These are phyloP conservation scores for Reinhardtius hippoglossoides DNA, from an alignment of 2,113 vertebrate species.

Conservation along the genomic window DNA sequence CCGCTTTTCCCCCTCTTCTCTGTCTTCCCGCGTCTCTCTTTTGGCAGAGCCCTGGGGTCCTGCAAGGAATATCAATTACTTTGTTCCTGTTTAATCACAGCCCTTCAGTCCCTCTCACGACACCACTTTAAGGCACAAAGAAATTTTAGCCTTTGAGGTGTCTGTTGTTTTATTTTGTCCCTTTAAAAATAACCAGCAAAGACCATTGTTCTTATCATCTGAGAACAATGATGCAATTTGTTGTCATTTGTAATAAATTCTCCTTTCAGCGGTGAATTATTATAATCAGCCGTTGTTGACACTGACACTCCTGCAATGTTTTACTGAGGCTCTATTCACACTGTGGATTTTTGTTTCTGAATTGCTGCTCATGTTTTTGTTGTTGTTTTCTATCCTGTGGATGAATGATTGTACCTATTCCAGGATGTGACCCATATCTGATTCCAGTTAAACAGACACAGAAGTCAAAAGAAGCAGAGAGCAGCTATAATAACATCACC, in stretches of 20 bases:
- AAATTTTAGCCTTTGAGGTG: slow-evolving; percentile 39
- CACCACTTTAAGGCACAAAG: slow-evolving; percentile 29
- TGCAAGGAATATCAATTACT: slow-evolving; percentile 83
- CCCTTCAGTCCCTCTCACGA: slow-evolving; percentile 41
- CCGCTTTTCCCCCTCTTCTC: slow-evolving; percentile 60
- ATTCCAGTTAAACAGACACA: slow-evolving; percentile 44
- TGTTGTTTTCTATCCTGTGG: background rate
- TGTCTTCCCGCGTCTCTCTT: slow-evolving; percentile 64
- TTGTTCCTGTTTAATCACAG: slow-evolving; percentile 75
- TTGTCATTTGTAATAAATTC: slow-evolving; percentile 14
- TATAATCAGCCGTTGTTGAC: slow-evolving; percentile 10
- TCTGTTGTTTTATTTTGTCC: slow-evolving; percentile 30
- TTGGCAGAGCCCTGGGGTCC: slow-evolving; percentile 71
- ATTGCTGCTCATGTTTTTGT: slow-evolving; percentile 18
- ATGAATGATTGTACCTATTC: slow-evolving; percentile 36
- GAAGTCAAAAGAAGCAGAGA: background rate
- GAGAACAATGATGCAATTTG: slow-evolving; percentile 11
- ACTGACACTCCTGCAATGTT: background rate
- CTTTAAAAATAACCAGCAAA: slow-evolving; percentile 10
- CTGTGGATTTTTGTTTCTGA: slow-evolving; percentile 5
- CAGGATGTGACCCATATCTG: slow-evolving; percentile 47
- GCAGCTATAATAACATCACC: background rate
- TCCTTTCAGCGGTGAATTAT: background rate
- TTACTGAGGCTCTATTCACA: background rate
- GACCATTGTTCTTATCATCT: slow-evolving; percentile 14